Conservation (phyloP, 2,888 invertebrate species). For the Danaus chrysippus region DNA sequence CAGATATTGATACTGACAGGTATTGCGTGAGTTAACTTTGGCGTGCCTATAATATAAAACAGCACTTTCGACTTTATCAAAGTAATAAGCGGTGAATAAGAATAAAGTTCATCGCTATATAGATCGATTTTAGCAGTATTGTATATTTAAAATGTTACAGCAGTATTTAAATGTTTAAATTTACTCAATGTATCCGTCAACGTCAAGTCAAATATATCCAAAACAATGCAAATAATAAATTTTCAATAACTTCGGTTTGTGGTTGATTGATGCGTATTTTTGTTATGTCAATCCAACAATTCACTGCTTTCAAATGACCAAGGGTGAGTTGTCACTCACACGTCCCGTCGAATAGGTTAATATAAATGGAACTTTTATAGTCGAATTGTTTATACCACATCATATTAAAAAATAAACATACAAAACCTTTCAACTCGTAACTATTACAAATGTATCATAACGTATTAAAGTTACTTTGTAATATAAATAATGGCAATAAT, state of each 20-base stretch:
- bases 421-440: slow-evolving; percentile 25
- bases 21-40: slow-evolving; percentile 6
- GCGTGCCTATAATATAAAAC: slow-evolving; percentile 2
- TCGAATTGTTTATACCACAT: slow-evolving; percentile 26
- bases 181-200: slow-evolving; percentile 11
- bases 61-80: background rate
- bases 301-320: slow-evolving; percentile 54
- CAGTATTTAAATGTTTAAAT: too few species aligned
- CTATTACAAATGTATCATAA: background rate
- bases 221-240: slow-evolving; percentile 56
- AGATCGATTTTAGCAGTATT: background rate
- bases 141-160: too few species aligned
- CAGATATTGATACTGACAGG: slow-evolving; percentile 7
- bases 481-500: too few species aligned
- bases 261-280: slow-evolving; percentile 53
- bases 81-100: background rate
- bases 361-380: slow-evolving; percentile 33
- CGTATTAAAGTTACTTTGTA: background rate
- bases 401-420: slow-evolving; percentile 20
- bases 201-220: slow-evolving; percentile 26
- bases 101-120: background rate
- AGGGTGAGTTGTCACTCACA: slow-evolving; percentile 35
- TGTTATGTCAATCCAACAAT: slow-evolving; percentile 60
- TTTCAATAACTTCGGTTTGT: slow-evolving; percentile 57
- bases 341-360: slow-evolving; percentile 23